These are phyloP conservation scores for Heteromormyrus szaboi DNA, from an alignment of 2,797 vertebrate genomes.

Conservation along the genomic window DNA sequence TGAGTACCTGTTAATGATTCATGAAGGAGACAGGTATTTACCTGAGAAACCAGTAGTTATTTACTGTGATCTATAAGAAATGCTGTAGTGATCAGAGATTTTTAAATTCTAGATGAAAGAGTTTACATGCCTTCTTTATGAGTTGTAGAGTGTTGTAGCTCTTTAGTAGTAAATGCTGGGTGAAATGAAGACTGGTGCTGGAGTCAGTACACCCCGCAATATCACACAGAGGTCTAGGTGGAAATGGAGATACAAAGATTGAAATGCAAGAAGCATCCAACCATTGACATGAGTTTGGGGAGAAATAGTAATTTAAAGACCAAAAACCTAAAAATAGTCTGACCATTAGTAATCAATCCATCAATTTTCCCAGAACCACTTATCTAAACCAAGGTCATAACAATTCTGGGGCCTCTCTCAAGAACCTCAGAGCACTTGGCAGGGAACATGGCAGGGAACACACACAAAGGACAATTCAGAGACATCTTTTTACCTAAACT, in stretches of 20 bases:
- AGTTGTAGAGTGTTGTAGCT: not conserved
- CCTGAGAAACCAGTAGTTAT: not conserved
- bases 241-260: not conserved
- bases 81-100: not conserved
- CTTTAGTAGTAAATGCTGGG: not conserved
- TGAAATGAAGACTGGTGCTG: not conserved
- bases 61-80: not conserved
- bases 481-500: not conserved
- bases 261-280: not conserved
- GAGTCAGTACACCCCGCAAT: not conserved
- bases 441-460: not conserved
- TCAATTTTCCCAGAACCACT: conserved; percentile 7
- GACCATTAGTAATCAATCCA: conserved; percentile 6
- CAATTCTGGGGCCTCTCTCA: not conserved
- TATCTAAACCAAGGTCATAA: not conserved
- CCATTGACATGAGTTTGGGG: not conserved
- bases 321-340: not conserved
- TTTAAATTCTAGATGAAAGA: not conserved
- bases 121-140: not conserved
- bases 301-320: not conserved
- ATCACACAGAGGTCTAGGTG: not conserved
- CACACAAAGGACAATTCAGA: not conserved
- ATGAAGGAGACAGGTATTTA: not conserved
- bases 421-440: not conserved
- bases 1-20: not conserved